Conservation (phyloP, 2,113 vertebrate species). For the Micromys minutus region DNA sequence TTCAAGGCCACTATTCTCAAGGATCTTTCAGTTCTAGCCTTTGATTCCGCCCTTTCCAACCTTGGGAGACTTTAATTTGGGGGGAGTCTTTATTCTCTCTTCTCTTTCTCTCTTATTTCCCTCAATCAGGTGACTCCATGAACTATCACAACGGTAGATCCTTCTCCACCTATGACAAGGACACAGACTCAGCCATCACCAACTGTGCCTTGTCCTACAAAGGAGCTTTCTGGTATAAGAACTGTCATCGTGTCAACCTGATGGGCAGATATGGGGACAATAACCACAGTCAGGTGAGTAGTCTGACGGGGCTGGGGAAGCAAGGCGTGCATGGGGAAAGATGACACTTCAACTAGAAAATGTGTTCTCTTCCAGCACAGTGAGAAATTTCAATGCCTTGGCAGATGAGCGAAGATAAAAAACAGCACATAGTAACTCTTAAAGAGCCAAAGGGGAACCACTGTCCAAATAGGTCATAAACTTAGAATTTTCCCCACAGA, state of each 20-base stretch:
- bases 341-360: no score
- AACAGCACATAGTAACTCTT: not conserved
- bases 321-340: not conserved
- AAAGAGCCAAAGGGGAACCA: not conserved
- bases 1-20: not conserved
- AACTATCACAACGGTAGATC: conserved; percentile 95
- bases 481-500: not conserved
- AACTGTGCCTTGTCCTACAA: conserved; percentile 99
- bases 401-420: not conserved
- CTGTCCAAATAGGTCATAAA: not conserved
- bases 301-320: not conserved
- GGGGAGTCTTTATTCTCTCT: not conserved
- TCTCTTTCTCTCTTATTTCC: not conserved
- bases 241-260: conserved; percentile 98
- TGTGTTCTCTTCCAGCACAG: not conserved
- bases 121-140: conserved; percentile 95
- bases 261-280: conserved; percentile 97
- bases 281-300: conserved; percentile 96
- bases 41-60: not conserved
- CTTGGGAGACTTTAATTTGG: not conserved
- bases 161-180: conserved; percentile 97
- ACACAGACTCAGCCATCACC: conserved; percentile 97
- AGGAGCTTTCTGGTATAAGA: conserved; percentile 99
- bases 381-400: not conserved
- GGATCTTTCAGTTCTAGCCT: not conserved